Conservation (phyloP, 2,113 vertebrate genomes). For the Odontesthes bonariensis region DNA sequence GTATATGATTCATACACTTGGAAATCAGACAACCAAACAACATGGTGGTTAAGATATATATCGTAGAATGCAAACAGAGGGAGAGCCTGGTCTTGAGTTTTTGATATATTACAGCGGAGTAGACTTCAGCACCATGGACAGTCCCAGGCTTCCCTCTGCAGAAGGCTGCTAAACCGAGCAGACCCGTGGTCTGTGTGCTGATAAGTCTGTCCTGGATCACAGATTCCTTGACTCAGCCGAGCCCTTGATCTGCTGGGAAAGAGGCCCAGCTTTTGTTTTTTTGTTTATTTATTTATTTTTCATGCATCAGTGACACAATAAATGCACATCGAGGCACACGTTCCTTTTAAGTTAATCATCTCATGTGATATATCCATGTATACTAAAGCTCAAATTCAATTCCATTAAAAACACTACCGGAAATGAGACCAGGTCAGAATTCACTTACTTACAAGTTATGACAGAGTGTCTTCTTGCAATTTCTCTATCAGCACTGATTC, state of each 20-base stretch:
- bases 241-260: slow-evolving; percentile 42
- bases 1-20: neutral
- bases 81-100: slow-evolving; percentile 8
- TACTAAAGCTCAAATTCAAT: slow-evolving; percentile 48
- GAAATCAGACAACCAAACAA: neutral
- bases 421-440: slow-evolving; percentile 32
- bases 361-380: slow-evolving; percentile 32
- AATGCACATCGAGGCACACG: slow-evolving; percentile 44
- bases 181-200: slow-evolving; percentile 54
- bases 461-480: slow-evolving; percentile 31
- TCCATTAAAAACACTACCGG: slow-evolving; percentile 47
- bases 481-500: slow-evolving; percentile 49
- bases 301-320: slow-evolving; percentile 11
- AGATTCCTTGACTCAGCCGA: slow-evolving; percentile 34
- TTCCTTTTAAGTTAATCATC: slow-evolving; percentile 53
- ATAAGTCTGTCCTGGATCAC: slow-evolving; percentile 53
- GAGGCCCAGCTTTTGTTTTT: neutral
- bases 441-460: slow-evolving; percentile 38
- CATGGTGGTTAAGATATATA: neutral
- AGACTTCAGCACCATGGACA: slow-evolving; percentile 79
- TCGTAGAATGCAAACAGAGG: neutral
- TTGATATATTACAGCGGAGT: neutral
- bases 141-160: slow-evolving; percentile 44
- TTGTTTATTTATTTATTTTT: neutral
- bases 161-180: slow-evolving; percentile 41